These are phyloP conservation scores for Gymnopithys bicolor DNA, from an alignment of 2,797 vertebrate genomes.

Conservation along the genomic window DNA sequence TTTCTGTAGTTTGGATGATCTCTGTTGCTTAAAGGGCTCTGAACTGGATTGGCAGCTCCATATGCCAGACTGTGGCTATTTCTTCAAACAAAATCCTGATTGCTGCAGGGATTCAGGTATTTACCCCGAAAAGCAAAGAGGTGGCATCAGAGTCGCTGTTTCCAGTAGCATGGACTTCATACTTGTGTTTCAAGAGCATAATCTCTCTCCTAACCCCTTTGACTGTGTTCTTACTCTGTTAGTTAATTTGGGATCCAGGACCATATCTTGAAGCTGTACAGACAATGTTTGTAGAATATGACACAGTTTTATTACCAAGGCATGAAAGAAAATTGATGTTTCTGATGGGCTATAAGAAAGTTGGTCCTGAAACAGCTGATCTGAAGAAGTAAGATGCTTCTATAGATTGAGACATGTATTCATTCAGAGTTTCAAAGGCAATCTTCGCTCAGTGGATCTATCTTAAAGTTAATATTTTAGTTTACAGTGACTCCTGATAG, in stretches of 20 bases:
- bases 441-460: not conserved
- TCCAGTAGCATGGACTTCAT: not conserved
- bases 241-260: not conserved
- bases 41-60: not conserved
- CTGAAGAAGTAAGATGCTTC: not conserved
- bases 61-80: not conserved
- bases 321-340: not conserved
- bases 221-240: not conserved
- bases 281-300: not conserved
- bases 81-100: not conserved
- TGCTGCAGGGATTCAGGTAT: not conserved
- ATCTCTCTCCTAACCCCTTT: not conserved
- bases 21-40: not conserved
- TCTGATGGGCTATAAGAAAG: not conserved
- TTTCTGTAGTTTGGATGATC: not conserved
- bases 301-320: not conserved
- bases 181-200: not conserved
- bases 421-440: not conserved
- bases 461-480: not conserved
- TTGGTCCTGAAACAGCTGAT: not conserved
- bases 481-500: not conserved
- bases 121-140: not conserved
- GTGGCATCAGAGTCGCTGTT: not conserved
- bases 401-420: not conserved
- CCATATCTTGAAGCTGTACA: not conserved